Evolutionary conservation across 2,113 vertebrate species (phyloP), one percentile per base, ranked within the genome.

Genomic region (Tragelaphus imberbis): DNA sequence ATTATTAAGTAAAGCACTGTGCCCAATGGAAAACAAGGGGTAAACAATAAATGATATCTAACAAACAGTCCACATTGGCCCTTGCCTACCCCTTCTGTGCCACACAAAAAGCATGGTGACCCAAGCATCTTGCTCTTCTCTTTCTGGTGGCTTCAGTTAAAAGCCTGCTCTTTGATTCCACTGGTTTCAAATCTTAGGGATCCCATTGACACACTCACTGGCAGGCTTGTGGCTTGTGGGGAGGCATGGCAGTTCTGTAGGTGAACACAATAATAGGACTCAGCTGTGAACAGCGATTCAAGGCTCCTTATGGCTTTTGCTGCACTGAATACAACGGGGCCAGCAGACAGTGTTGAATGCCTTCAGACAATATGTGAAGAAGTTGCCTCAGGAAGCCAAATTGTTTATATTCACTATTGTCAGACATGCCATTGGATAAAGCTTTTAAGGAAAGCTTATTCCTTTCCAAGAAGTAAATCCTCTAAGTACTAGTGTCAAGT

Each of bases 381-480:
- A 94, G 21, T 95, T 95, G 53, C 40, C 63, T 56, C n/a, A 95
- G 71, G 87, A 97, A 89, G 84, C 30, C 91, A 96, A 92, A 75
- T 33, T 93, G 87, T 91, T 95, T 77, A 44, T 86, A 63, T 88
- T 89, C 89, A 63, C 65, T 91, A 40, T 95, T 94, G 75, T 96
- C 61, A 95, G 79, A 81, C 55, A 91, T 86, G 59, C 58, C n/a
- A 2, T 92, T 81, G 75, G 65, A 92, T 71, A 81, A 75, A 88
- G 40, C 17, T 90, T 94, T 91, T 65, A 93, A 94, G 88, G 93
- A 97, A 97, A 59, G 65, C 11, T 79, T 85, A 51, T 36, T 95
- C 33, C 47, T 90, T 94, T 97, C 93, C 75, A 94, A 97, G 61
- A 91, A 94, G 55, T 88, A 96, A 97, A 94, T 88, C 47, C 27